Percentiles rank a stretch among this genome's conserved stretches.
These are phyloP conservation scores for Stramonita haemastoma DNA, from an alignment of 2,888 invertebrate genomes.

Conservation along the genomic window DNA sequence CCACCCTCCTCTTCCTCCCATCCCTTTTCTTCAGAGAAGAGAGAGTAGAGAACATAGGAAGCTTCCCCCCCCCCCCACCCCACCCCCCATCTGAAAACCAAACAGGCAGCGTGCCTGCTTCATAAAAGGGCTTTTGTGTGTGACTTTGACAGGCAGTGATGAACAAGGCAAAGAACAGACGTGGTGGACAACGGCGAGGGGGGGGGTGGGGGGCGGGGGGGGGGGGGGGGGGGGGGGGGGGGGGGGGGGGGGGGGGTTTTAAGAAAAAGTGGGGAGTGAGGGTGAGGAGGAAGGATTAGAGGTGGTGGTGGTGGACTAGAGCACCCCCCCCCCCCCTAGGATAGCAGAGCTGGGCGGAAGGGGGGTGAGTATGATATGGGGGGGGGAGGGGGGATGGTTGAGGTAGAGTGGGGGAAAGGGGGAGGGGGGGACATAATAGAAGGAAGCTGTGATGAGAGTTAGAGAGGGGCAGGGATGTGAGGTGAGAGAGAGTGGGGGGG, in stretches of 20 bases:
- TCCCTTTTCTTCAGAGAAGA: background rate
- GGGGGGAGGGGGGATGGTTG: background rate
- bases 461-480: background rate
- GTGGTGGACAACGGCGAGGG: too few relatives aligned
- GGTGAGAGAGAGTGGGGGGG: background rate
- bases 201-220: background rate
- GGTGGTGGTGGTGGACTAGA: background rate
- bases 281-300: background rate
- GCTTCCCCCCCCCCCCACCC: background rate
- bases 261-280: background rate
- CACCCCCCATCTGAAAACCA: background rate
- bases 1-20: too few relatives aligned
- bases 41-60: background rate
- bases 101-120: background rate
- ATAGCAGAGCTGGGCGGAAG: too few relatives aligned
- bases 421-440: background rate
- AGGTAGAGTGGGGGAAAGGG: too few relatives aligned
- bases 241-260: background rate
- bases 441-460: background rate
- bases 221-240: background rate
- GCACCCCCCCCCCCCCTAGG: too few relatives aligned
- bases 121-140: slow-evolving; percentile 29
- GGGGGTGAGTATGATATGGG: background rate
- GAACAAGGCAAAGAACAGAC: background rate
- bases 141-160: background rate